Evolutionary conservation across 1,140 invertebrate genomes (phyloP), one percentile per base, ranked within the genome.

Genomic region (Zophobas morio): DNA sequence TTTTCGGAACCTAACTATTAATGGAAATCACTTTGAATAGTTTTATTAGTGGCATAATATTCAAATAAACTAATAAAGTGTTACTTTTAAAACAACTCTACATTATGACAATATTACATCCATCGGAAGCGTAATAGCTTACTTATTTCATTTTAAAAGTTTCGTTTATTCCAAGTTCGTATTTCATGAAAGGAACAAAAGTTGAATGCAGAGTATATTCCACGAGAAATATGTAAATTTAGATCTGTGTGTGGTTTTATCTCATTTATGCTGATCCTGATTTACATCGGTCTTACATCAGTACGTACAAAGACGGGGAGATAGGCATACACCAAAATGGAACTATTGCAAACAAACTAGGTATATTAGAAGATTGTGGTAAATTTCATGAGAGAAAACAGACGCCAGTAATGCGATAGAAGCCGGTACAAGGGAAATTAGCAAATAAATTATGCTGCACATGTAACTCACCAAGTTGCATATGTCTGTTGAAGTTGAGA

Each of bases 211-310:
- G 35, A n/a, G 40, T 66, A 42, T 40, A 39, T 42, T 32, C 39
- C 60, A 66, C 33, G 60, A 39, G 60, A 66, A 66, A 66, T 66
- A 66, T 66, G 60, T 66, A 66, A 66, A 66, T 66, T 66, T 39
- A 33, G 60, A 66, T 66, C 39, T 66, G 36, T 42, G 39, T 66
- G 60, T 66, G 60, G 60, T 66, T 66, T 66, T 66, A 66, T 66
- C 60, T 66, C 60, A 66, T 66, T 66, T 66, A 66, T 66, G 60
- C 60, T 66, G 60, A 66, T 66, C 60, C 60, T 66, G 60, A 66
- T 66, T 66, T 66, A 66, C 60, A 66, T 66, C 60, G 39, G 60
- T 66, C 60, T 66, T 66, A 66, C 60, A 66, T 66, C 60, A 74
- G 39, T 51, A 74, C 40, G 53, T 60, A 51, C 49, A 51, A 51